Evolutionary conservation across 2,888 invertebrate genomes (phyloP), one percentile per base, ranked within the genome.

Genomic region (Nymphalis polychloros): DNA sequence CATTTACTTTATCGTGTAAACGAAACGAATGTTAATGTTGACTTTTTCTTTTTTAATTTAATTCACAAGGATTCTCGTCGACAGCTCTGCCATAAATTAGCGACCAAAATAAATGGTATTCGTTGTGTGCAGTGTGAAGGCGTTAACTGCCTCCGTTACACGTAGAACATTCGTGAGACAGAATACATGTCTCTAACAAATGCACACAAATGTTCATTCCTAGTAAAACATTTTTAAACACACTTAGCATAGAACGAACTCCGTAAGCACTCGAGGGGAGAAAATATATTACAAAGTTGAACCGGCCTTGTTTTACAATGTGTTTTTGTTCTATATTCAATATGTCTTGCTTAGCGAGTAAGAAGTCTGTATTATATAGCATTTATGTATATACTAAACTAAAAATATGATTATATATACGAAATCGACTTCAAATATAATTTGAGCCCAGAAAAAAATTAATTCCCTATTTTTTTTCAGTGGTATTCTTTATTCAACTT

Each of bases 61-160:
- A 57, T 57, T 47, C 23, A 60, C 60, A n/a, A 60, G 48, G 16
- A 19, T 47, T 27, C 60, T 23, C 19, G 60, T 46, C 48, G 41
- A 65, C 49, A 23, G 52, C 59, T 60, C 55, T 49, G 81, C 80
- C 82, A 84, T 88, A 86, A 87, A 88, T 86, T 86, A 82, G 84
- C 82, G 81, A 85, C 85, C 77, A 79, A 87, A 87, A 87, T 86
- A 87, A 86, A 84, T 84, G 81, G 79, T 83, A 79, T 82, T 81
- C 81, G 77, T 75, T 74, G 77, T 72, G 73, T 73, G 73, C 66
- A 62, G 72, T 69, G 75, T 78, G 78, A 80, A 81, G 80, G 84
- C 84, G 83, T 83, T 84, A 82, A 84, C 81, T 79, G 78, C 78
- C 73, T 73, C 73, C 69, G 80, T 59, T 62, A 63, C 70, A 71